Percentiles rank a stretch among this genome's conserved stretches.
phyloP scores from a whole-genome alignment of 2,888 invertebrate genomes.

The Myopa tessellatipennis region DNA sequence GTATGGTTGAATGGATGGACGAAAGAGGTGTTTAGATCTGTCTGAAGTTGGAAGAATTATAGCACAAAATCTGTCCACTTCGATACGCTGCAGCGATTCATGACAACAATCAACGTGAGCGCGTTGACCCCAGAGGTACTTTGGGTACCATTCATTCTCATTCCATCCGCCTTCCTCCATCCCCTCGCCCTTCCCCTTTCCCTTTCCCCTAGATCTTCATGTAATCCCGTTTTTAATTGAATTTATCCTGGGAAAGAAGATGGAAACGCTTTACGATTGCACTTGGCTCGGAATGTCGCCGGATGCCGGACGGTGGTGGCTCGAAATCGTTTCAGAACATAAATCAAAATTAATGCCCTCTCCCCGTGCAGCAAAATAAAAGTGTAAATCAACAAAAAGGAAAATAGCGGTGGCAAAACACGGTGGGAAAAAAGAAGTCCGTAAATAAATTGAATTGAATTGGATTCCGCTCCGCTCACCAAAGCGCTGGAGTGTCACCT shows the following conservation, averaged over 20 bases:
- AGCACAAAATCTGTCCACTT: background rate
- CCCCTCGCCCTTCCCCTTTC: background rate
- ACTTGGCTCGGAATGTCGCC: background rate
- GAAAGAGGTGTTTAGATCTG: background rate
- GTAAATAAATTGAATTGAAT: background rate
- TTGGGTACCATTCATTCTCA: too few relatives aligned
- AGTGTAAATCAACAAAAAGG: background rate
- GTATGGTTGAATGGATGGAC: too few relatives aligned
- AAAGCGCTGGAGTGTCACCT: background rate
- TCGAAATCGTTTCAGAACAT: background rate
- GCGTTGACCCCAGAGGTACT: too few relatives aligned
- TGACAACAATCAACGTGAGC: background rate
- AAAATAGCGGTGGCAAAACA: background rate
- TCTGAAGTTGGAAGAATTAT: background rate
- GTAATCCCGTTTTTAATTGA: slow-evolving; percentile 37
- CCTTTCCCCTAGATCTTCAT: background rate
- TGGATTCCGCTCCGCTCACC: background rate
- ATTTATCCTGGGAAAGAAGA: slow-evolving; percentile 28
- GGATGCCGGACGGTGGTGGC: background rate
- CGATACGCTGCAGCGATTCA: background rate
- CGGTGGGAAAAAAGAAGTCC: background rate
- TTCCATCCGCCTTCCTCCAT: too few relatives aligned
- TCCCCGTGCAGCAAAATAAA: background rate
- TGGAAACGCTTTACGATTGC: slow-evolving; percentile 31
- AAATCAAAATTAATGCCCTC: slow-evolving; percentile 15